Evolutionary conservation across 2,888 invertebrate genomes (phyloP).

Genomic region (Caenorhabditis sp.): DNA sequence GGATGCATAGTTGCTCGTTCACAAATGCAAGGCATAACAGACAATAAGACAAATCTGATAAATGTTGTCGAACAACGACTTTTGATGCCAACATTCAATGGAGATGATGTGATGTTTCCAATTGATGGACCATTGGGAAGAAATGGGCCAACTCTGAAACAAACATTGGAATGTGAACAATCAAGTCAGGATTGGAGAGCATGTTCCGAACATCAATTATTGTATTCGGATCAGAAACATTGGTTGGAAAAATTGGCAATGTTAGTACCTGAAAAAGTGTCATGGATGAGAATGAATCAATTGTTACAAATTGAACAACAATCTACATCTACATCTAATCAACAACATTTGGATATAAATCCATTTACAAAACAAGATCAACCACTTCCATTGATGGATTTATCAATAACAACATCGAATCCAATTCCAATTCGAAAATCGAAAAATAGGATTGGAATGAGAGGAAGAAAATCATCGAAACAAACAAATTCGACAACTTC

Average conservation of each 20-base stretch:
- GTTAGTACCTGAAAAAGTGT: slow-evolving; percentile 42
- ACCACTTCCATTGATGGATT: background rate
- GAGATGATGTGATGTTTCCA: slow-evolving; percentile 60
- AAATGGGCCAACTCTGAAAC: slow-evolving; percentile 50
- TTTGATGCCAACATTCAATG: slow-evolving; percentile 60
- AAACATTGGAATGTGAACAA: slow-evolving; percentile 48
- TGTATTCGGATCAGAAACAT: slow-evolving; percentile 44
- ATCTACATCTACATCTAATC: too few species aligned
- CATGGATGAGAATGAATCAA: slow-evolving; percentile 32
- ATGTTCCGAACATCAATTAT: slow-evolving; percentile 49
- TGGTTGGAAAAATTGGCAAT: slow-evolving; percentile 49
- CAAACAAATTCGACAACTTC: background rate
- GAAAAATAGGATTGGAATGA: background rate
- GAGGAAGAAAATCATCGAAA: background rate
- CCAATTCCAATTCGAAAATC: background rate
- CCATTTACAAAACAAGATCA: too few species aligned
- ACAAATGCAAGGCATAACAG: slow-evolving; percentile 57
- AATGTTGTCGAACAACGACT: slow-evolving; percentile 53
- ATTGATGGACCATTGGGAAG: slow-evolving; percentile 59
- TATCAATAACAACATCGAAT: background rate
- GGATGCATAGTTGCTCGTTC: slow-evolving; percentile 56
- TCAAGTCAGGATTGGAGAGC: slow-evolving; percentile 33
- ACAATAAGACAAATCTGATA: slow-evolving; percentile 48
- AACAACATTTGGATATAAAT: too few species aligned
- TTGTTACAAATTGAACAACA: slow-evolving; percentile 13